phyloP scores from a whole-genome alignment of 2,113 vertebrate genomes.

The Zeus faber region DNA sequence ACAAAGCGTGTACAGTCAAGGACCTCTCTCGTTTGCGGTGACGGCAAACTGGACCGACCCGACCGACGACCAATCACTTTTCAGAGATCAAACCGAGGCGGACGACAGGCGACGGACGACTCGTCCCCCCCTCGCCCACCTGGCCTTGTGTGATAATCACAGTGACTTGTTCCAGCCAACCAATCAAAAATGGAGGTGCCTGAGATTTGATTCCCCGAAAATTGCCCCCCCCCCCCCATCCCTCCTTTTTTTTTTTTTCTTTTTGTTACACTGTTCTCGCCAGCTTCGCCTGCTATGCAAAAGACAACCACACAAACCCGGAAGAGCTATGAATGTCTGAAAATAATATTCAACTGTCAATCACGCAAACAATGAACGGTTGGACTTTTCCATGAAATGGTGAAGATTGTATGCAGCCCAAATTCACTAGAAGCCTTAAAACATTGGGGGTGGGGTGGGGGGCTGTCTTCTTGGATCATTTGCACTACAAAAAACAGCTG shows the following conservation, averaged over 20 bases:
- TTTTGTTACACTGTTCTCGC: slow-evolving; percentile 57
- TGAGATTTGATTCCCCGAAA: slow-evolving; percentile 55
- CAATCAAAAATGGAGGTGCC: slow-evolving; percentile 71
- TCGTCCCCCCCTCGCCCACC: slow-evolving; percentile 37
- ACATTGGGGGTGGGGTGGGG: slow-evolving; percentile 31
- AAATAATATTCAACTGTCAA: slow-evolving; percentile 55
- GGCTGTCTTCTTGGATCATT: slow-evolving; percentile 69
- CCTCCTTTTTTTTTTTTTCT: too few species aligned
- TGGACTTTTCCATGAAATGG: slow-evolving; percentile 45
- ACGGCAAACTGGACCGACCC: slow-evolving; percentile 22
- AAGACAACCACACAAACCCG: slow-evolving; percentile 51
- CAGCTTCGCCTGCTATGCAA: slow-evolving; percentile 80
- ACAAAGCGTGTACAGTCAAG: slow-evolving; percentile 66
- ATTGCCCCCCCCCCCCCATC: not conserved
- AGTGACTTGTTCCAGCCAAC: slow-evolving; percentile 68
- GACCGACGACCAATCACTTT: not conserved
- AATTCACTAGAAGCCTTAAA: slow-evolving; percentile 80
- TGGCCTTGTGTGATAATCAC: slow-evolving; percentile 70
- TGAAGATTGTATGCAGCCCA: slow-evolving; percentile 74
- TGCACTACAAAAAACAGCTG: slow-evolving; percentile 55
- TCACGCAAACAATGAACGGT: slow-evolving; percentile 51
- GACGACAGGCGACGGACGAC: slow-evolving; percentile 31
- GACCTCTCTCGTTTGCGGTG: slow-evolving; percentile 47
- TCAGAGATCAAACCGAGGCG: slow-evolving; percentile 26
- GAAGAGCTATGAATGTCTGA: slow-evolving; percentile 68